Conservation (phyloP, 2,888 invertebrate genomes). For the Tromatobia lineatoria region DNA sequence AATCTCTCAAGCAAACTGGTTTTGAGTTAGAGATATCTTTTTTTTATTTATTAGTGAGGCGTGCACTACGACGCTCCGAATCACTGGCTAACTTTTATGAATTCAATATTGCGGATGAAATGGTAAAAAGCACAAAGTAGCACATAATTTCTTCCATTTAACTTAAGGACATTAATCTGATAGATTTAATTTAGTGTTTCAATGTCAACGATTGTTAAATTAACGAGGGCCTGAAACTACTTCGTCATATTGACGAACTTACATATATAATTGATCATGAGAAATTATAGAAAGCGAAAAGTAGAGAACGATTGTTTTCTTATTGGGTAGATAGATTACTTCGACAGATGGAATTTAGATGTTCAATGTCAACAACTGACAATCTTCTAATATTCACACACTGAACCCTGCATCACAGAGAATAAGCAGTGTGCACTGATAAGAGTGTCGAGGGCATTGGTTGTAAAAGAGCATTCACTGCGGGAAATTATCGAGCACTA, state of each 20-base stretch:
- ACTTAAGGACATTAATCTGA: not conserved
- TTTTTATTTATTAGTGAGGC: too few relatives aligned
- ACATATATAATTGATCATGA: not conserved
- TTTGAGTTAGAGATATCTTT: too few relatives aligned
- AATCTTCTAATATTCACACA: constrained; percentile 2
- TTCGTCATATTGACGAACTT: not conserved
- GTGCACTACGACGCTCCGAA: not conserved
- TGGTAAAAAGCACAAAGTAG: not conserved
- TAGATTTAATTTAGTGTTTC: not conserved
- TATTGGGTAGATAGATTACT: not conserved
- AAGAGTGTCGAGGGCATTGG: not conserved
- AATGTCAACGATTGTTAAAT: constrained; percentile 20
- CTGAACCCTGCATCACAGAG: not conserved
- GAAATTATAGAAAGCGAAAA: not conserved
- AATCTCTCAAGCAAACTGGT: too few relatives aligned
- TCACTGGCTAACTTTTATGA: not conserved
- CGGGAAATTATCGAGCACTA: not conserved
- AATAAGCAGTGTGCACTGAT: not conserved
- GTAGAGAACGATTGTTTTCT: not conserved
- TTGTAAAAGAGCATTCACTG: not conserved
- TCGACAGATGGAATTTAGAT: not conserved
- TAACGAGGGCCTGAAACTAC: not conserved
- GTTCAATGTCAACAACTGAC: constrained; percentile 32
- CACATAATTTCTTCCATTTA: not conserved
- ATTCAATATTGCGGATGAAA: not conserved